Percentiles rank a stretch among this genome's conserved stretches.
Evolutionary conservation across 2,113 vertebrate genomes (phyloP).

Genomic region (Corythornis vintsioides): DNA sequence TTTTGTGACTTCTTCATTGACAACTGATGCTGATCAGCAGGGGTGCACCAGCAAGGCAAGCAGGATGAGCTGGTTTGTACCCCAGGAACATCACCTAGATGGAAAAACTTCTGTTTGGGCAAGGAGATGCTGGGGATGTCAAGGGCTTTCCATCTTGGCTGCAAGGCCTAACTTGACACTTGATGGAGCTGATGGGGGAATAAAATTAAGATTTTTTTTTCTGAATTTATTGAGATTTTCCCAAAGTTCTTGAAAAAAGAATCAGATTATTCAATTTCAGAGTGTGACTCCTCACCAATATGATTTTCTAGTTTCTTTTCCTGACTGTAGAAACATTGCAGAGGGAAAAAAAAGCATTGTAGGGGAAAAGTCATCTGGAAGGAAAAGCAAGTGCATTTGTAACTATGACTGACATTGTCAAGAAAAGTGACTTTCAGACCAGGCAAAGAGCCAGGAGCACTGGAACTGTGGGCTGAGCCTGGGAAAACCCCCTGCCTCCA

Average conservation of each 20-base stretch:
- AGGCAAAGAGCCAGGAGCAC: background rate
- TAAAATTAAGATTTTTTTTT: background rate
- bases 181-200: background rate
- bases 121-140: background rate
- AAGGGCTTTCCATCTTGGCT: background rate
- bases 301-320: background rate
- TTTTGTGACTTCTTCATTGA: background rate
- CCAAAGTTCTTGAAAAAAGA: background rate
- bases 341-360: background rate
- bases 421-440: background rate
- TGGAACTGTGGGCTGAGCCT: background rate
- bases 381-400: background rate
- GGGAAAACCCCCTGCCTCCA: background rate
- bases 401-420: background rate
- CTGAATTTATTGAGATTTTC: background rate
- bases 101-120: background rate
- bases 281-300: background rate
- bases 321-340: background rate
- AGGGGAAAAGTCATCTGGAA: background rate
- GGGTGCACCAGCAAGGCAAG: background rate
- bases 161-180: background rate
- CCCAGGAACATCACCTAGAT: background rate
- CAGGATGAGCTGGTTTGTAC: background rate
- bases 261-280: background rate
- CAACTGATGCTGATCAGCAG: rapidly evolving